Conservation (phyloP, 1,140 invertebrate genomes). For the Orius insidiosus region DNA sequence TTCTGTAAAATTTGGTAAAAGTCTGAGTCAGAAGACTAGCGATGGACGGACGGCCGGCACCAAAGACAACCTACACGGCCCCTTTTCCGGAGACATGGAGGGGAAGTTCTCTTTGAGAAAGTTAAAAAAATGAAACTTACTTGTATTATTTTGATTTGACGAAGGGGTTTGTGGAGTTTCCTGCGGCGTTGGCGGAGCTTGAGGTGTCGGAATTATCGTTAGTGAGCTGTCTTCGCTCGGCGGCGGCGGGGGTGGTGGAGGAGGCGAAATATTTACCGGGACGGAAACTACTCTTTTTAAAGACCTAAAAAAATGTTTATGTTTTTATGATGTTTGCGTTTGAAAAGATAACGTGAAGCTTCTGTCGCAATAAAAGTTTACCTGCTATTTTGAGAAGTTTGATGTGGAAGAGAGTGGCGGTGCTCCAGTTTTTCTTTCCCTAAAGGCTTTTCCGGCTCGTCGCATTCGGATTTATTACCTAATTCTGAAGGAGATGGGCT, state of each 20-base stretch:
- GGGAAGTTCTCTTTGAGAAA: no score
- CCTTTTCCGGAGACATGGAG: no score
- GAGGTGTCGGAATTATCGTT: constrained; percentile 12
- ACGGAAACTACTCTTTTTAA: constrained; percentile 33
- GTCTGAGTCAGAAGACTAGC: no score
- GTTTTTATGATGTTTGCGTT: background rate
- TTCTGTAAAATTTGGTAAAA: no score
- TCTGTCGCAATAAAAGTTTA: constrained; percentile 1
- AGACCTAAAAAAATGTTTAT: constrained; percentile 14
- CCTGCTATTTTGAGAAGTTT: constrained; percentile 16
- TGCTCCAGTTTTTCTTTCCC: constrained; percentile 12
- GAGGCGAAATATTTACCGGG: constrained; percentile 24
- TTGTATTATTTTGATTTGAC: background rate
- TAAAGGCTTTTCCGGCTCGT: constrained; percentile 11
- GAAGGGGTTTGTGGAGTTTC: background rate
- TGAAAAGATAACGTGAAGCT: background rate
- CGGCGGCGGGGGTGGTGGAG: constrained; percentile 26
- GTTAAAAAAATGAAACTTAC: background rate
- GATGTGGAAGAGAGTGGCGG: constrained; percentile 25
- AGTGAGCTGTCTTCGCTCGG: constrained; percentile 15
- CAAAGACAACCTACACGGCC: no score
- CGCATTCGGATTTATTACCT: constrained; percentile 17
- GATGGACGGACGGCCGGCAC: no score
- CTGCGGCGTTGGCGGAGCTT: background rate
- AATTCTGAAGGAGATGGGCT: constrained; percentile 25